These are phyloP conservation scores for Polylopha cassiicola DNA, from an alignment of 2,888 invertebrate genomes.

Conservation along the genomic window DNA sequence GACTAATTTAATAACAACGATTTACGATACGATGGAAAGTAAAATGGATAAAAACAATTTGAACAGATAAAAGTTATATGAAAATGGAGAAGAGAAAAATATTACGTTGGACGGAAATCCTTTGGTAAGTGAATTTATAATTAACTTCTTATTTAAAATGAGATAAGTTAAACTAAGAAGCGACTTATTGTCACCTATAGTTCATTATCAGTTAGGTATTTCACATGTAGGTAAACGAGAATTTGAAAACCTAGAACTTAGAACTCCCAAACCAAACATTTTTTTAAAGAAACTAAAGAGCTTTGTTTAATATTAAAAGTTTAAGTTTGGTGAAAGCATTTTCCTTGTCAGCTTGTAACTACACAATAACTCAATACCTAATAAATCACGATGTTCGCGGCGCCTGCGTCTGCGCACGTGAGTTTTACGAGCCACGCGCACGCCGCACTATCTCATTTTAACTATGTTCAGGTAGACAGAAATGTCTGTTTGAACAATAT, in stretches of 20 bases:
- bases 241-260: not conserved
- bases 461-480: conserved; percentile 27
- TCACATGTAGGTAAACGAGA: not conserved
- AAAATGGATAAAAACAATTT: conserved; percentile 17
- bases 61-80: conserved; percentile 36
- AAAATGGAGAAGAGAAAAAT: conserved; percentile 53
- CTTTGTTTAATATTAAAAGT: conserved; percentile 23
- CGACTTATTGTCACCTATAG: no score
- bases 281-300: conserved; percentile 5
- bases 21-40: no score
- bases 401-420: conserved; percentile 32
- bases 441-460: conserved; percentile 32
- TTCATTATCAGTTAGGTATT: not conserved
- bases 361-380: conserved; percentile 33
- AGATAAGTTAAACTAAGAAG: no score
- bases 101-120: conserved; percentile 14
- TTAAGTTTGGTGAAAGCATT: conserved; percentile 33
- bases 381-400: conserved; percentile 34
- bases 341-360: conserved; percentile 29
- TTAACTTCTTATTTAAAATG: conserved; percentile 45
- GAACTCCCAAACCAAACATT: no score
- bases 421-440: conserved; percentile 18
- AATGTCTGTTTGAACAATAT: conserved; percentile 16
- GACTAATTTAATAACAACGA: no score
- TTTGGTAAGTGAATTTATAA: conserved; percentile 28